phyloP scores from a whole-genome alignment of 2,888 invertebrate genomes.

The Blomia tropicalis region DNA sequence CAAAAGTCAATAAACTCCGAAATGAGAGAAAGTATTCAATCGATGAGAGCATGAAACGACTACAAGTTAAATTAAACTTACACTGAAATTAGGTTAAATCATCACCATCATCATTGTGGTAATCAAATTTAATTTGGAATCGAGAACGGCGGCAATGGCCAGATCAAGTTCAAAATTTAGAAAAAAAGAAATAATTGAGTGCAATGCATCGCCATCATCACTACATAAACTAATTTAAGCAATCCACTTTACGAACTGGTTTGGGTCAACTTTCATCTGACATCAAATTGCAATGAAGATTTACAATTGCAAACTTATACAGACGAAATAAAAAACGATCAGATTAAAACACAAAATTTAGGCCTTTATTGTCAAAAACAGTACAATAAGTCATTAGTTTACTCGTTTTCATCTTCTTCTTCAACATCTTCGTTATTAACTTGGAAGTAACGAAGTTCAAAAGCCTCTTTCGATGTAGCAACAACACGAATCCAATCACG shows the following conservation, averaged over 20 bases:
- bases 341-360: neutral
- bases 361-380: neutral
- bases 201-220: neutral
- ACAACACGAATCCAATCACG: constrained; percentile 98
- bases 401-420: constrained; percentile 77
- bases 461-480: constrained; percentile 85
- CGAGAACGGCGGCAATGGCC: neutral
- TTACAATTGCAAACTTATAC: too few species aligned
- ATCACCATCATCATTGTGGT: too few species aligned
- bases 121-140: neutral
- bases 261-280: too few species aligned
- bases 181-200: neutral
- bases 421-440: constrained; percentile 49
- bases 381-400: constrained; percentile 31
- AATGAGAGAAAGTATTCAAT: neutral
- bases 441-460: constrained; percentile 99
- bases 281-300: too few species aligned
- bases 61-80: neutral
- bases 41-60: neutral
- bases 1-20: neutral
- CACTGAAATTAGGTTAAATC: constrained; percentile 7
- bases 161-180: constrained; percentile 11
- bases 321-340: neutral
- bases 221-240: neutral
- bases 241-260: too few species aligned